Evolutionary conservation across 2,888 invertebrate genomes (phyloP).

Genomic region (Drosophila rubida): DNA sequence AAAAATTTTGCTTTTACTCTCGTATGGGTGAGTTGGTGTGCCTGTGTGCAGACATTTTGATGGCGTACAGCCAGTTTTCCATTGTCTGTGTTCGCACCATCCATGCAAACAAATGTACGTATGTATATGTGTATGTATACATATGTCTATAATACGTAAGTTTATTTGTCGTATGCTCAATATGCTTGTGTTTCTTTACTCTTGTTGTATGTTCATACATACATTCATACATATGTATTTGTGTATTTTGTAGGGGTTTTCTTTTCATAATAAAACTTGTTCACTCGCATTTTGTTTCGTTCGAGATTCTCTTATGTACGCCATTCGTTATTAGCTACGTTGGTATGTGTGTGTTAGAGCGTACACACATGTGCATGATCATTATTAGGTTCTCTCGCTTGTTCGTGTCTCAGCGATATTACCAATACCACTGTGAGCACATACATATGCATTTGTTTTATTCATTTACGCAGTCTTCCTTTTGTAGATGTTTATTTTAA

Average conservation of each 20-base stretch:
- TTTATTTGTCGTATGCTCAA: background rate
- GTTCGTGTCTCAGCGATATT: conserved; percentile 26
- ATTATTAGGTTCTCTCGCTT: conserved; percentile 29
- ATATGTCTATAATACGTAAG: background rate
- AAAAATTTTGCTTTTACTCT: conserved; percentile 37
- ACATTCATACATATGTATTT: background rate
- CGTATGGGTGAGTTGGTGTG: conserved; percentile 47
- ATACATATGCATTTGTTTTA: background rate
- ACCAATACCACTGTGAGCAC: conserved; percentile 20
- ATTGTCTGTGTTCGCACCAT: conserved; percentile 40
- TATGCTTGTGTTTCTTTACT: background rate
- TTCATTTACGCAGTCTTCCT: conserved; percentile 42
- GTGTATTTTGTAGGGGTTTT: conserved; percentile 36
- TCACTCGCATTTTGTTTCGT: conserved; percentile 36
- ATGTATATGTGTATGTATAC: background rate
- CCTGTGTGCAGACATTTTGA: conserved; percentile 64
- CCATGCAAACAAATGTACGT: conserved; percentile 7
- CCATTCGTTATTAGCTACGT: conserved; percentile 32
- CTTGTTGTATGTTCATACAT: background rate
- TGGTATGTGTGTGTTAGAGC: conserved; percentile 1
- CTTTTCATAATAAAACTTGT: conserved; percentile 44
- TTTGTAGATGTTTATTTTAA: conserved; percentile 6
- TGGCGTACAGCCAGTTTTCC: conserved; percentile 80
- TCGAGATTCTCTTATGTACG: conserved; percentile 38
- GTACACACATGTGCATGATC: conserved; percentile 37